Evolutionary conservation across 2,113 vertebrate genomes (phyloP).

Genomic region (Elephantulus edwardii): DNA sequence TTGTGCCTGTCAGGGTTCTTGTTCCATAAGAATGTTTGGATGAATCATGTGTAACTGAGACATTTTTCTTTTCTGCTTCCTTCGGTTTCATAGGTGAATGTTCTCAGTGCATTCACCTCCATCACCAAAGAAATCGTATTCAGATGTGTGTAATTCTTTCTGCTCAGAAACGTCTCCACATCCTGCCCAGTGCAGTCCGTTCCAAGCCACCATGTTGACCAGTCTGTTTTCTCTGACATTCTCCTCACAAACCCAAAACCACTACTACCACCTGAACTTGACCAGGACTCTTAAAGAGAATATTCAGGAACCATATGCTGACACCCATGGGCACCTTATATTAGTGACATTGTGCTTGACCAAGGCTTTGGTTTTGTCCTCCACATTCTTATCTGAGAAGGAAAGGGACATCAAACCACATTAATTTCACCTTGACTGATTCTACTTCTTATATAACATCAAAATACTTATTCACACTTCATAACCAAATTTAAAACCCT

Average conservation of each 20-base stretch:
- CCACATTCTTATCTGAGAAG: background rate
- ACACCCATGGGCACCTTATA: background rate
- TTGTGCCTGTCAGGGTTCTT: conserved; percentile 6
- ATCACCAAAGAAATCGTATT: background rate
- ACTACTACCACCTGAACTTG: background rate
- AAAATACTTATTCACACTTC: background rate
- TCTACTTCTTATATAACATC: background rate
- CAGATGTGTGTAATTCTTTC: conserved; percentile 10
- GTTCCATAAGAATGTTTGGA: conserved; percentile 18
- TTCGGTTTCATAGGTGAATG: background rate
- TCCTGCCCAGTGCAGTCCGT: background rate
- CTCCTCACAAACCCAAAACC: background rate
- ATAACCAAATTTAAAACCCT: background rate
- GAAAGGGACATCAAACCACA: background rate
- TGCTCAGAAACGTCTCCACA: background rate
- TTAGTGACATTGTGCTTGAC: background rate
- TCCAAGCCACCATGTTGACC: conserved; percentile 6
- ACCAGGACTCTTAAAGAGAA: background rate
- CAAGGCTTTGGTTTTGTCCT: background rate
- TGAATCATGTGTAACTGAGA: conserved; percentile 22
- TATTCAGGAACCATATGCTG: background rate
- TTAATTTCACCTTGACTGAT: background rate
- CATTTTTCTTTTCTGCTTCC: background rate
- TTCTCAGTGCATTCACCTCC: background rate
- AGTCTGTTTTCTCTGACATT: conserved; percentile 53